These are phyloP conservation scores for Phaethon lepturus DNA, from an alignment of 2,113 vertebrate species.

Conservation along the genomic window DNA sequence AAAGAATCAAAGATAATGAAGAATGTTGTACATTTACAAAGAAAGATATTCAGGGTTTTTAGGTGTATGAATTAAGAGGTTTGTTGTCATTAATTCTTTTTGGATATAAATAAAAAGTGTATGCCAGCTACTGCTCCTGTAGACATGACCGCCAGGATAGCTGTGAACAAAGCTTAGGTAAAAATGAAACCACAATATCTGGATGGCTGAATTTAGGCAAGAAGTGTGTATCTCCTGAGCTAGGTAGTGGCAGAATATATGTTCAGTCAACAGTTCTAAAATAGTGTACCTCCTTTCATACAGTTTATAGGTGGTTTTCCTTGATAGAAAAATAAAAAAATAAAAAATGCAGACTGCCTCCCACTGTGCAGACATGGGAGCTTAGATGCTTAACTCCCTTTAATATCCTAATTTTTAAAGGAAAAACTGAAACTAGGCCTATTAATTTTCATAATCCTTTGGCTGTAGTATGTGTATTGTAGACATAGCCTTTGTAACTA, in stretches of 20 bases:
- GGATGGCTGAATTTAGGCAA: not conserved
- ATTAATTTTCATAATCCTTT: not conserved
- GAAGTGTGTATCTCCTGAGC: not conserved
- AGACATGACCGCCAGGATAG: not conserved
- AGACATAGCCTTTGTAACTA: not conserved
- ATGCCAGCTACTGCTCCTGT: not conserved
- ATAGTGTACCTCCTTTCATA: not conserved
- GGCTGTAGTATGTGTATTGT: not conserved
- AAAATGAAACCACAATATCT: not conserved
- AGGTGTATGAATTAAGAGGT: not conserved
- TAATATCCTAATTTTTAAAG: not conserved
- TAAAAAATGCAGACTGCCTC: not conserved
- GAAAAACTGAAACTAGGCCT: not conserved
- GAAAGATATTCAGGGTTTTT: not conserved
- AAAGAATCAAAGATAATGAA: not conserved
- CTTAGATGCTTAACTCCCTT: not conserved
- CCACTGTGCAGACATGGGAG: not conserved
- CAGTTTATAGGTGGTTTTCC: not conserved
- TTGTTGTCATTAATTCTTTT: not conserved
- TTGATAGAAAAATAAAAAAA: not conserved
- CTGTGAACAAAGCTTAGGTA: not conserved
- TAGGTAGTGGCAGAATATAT: fast-evolving
- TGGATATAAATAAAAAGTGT: not conserved
- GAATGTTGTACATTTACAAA: not conserved
- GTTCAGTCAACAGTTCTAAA: not conserved